These are phyloP conservation scores for Clostera curtula DNA, from an alignment of 2,888 invertebrate species.

Conservation along the genomic window DNA sequence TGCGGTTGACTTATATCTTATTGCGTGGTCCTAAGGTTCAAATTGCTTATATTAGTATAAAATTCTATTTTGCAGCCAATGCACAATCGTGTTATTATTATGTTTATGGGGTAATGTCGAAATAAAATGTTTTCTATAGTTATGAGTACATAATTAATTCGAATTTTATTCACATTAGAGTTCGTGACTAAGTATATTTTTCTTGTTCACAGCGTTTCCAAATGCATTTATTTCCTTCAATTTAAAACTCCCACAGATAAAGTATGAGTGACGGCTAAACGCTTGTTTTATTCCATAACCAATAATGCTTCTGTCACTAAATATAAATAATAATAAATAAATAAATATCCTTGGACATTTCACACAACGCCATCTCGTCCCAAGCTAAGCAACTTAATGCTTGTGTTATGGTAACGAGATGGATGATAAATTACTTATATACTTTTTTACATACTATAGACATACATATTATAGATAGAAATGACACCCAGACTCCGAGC, in stretches of 20 bases:
- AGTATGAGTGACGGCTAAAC: neutral
- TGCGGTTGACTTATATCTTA: slow-evolving; percentile 14
- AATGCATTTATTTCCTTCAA: slow-evolving; percentile 36
- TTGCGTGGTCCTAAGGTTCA: slow-evolving; percentile 9
- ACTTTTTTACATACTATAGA: too few relatives aligned
- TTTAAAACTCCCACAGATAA: neutral
- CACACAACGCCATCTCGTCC: too few relatives aligned
- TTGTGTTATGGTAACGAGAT: too few relatives aligned
- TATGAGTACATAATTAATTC: slow-evolving; percentile 58
- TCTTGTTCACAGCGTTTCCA: slow-evolving; percentile 37
- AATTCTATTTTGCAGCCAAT: neutral
- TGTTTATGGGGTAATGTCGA: slow-evolving; percentile 63
- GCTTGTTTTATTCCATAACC: too few relatives aligned
- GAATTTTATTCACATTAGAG: slow-evolving; percentile 57
- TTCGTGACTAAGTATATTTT: slow-evolving; percentile 45
- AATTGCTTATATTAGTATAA: slow-evolving; percentile 17
- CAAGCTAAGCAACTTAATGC: too few relatives aligned
- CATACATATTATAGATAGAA: too few relatives aligned
- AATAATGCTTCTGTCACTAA: too few relatives aligned
- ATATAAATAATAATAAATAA: too few relatives aligned
- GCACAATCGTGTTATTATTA: slow-evolving; percentile 53
- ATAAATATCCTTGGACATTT: too few relatives aligned
- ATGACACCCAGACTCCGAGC: too few relatives aligned
- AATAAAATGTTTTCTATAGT: slow-evolving; percentile 59
- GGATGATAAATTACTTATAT: too few relatives aligned